Evolutionary conservation across 1,140 invertebrate species (phyloP), one percentile per base, ranked within the genome.

Genomic region (Coenobita brevimanus): DNA sequence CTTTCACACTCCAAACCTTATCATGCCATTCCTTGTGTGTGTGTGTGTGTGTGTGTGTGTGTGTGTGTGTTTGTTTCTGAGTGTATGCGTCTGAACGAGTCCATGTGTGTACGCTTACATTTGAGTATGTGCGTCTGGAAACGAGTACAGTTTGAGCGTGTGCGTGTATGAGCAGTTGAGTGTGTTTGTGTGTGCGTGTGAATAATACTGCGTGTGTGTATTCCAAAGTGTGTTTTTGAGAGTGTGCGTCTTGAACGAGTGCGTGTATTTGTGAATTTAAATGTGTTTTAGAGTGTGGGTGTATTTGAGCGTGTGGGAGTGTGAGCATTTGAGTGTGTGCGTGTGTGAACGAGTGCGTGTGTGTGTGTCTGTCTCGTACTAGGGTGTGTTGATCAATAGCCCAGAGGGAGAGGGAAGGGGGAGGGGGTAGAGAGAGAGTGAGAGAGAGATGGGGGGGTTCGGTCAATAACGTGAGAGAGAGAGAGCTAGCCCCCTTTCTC

Each of bases 361-460:
- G 78, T 60, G 73, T 76, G 41, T 46, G 73, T 76, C 6, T 36
- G 75, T 24, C 38, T 78, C 38, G 75, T 76, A 43, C 21, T 27
- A 15, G 79, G 3, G 57, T 30, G 46, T 75, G 69, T 71, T 84
- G 71, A 84, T 84, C 71, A 73, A 75, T 75, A 75, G 54, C 50
- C 24, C n/a, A 75, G 50, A 21, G 27, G 54, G 78, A 24, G 78
- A n/a, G 41, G 43, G 27, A 38, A 38, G 30, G 21, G 38, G 50
- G 41, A 30, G 21, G 30, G 30, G 71, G 75, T 17, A 30, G 24
- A 10, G 43, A 54, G 41, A 62, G 13, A 33, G 24, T 24, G 46
- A 75, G 78, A n/a, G 75, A 30, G 27, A 38, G 75, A 33, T 21
- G 38, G 50, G 41, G 41, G 21, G 33, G 30, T 33, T 80, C 54